Evolutionary conservation across 2,797 vertebrate genomes (phyloP).

Genomic region (Falco berigora): DNA sequence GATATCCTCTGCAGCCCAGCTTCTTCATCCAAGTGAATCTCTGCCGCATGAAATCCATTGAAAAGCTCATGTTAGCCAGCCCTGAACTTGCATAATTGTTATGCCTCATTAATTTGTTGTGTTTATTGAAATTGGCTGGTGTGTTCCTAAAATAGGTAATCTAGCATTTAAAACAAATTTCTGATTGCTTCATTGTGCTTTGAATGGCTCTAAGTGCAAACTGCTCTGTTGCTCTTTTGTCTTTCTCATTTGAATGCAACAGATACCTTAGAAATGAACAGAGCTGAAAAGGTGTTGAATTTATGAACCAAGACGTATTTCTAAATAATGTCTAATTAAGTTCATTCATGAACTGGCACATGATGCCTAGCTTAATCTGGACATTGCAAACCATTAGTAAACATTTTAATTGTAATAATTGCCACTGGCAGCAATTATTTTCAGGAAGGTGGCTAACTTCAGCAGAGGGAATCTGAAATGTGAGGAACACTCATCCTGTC

Average conservation of each 20-base stretch:
- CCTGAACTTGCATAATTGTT: neutral
- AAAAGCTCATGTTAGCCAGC: neutral
- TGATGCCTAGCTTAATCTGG: neutral
- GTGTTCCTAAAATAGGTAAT: neutral
- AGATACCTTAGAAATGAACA: neutral
- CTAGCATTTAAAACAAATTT: neutral
- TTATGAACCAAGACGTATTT: constrained; percentile 12
- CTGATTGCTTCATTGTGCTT: neutral
- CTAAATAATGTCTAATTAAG: constrained; percentile 34
- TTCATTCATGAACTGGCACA: neutral
- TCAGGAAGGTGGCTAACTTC: neutral
- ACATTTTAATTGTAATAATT: constrained; percentile 28
- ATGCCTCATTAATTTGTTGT: neutral
- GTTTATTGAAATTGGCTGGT: neutral
- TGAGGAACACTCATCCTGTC: neutral
- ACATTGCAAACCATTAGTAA: neutral
- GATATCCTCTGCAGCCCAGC: neutral
- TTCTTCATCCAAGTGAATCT: neutral
- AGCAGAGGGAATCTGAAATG: neutral
- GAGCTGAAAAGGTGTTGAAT: constrained; percentile 25
- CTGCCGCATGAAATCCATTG: neutral
- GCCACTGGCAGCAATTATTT: constrained; percentile 20
- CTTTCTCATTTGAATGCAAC: constrained; percentile 7
- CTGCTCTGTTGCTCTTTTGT: neutral
- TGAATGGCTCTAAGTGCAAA: neutral